Conservation (phyloP, 2,113 vertebrate genomes). For the Charadrius vociferus region DNA sequence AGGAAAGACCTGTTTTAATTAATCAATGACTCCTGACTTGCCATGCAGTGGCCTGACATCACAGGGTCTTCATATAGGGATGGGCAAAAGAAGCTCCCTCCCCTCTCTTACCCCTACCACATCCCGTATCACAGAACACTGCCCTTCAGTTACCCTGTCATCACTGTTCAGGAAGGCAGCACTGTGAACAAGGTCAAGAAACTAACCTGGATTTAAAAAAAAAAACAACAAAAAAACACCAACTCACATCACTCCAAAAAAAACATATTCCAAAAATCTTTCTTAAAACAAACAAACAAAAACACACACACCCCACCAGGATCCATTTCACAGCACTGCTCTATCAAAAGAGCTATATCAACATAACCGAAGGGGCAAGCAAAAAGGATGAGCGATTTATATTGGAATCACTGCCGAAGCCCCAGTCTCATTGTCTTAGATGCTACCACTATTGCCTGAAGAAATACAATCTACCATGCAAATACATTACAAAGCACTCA, state of each 20-base stretch:
- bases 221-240: neutral
- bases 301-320: neutral
- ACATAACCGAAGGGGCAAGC: neutral
- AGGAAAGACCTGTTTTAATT: neutral
- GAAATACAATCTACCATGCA: neutral
- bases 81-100: neutral
- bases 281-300: neutral
- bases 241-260: too few species aligned
- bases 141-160: neutral
- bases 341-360: neutral
- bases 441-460: neutral
- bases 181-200: neutral
- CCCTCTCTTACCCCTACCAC: neutral
- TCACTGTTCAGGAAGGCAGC: neutral
- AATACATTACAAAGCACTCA: neutral
- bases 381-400: neutral
- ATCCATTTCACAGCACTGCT: neutral
- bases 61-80: neutral
- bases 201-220: neutral
- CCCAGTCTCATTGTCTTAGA: neutral
- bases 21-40: neutral
- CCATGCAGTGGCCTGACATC: neutral
- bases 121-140: neutral
- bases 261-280: too few species aligned
- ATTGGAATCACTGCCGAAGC: neutral